Base-by-base conservation (phyloP, 2,797 vertebrate genomes). In the Notoglanidium macrostoma region DNA sequence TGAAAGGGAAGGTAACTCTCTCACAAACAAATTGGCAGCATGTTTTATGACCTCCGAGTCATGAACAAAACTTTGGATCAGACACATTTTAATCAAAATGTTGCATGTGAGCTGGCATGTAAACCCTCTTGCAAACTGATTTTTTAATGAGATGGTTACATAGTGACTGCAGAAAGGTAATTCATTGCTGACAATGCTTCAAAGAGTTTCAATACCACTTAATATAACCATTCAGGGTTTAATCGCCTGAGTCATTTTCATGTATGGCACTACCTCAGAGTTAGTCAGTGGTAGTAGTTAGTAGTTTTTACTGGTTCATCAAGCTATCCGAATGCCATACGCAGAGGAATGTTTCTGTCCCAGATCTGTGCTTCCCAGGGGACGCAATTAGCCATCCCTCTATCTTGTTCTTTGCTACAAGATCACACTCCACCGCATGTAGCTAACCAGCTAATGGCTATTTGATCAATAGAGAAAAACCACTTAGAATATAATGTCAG, bases 321-420 rank as follows among this genome's bases (percentile, higher is more conserved):
- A 89, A 89, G 84, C 81, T 85, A 73, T 26, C 26, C 70, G 32
- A 76, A 54, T 26, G 49, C 35, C 57, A 21, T 85, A 85, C 54
- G n/a, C 72, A 85, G 65, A 86, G 44, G 51, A 88, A 83, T 67
- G 59, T 86, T 87, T 84, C 74, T 86, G 46, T 84, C 78, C 88
- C 87, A 90, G 85, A 78, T 89, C 65, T 82, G 29, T 73, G 79
- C 35, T 70, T 91, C 90, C 89, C 86, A 86, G 23, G 85, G 78
- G 90, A 88, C 68, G 83, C 86, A 91, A 91, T 91, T 90, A 91
- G 85, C 85, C 57, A 65, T 88, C 85, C 73, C 85, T 70, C 84
- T 74, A 49, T 78, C 83, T 55, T 87, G 88, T 85, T 83, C 86
- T 88, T 86, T 87, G 68, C 86, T 87, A 89, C 86, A 83, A 46